phyloP scores from a whole-genome alignment of 2,888 invertebrate species.

The Sipha maydis region DNA sequence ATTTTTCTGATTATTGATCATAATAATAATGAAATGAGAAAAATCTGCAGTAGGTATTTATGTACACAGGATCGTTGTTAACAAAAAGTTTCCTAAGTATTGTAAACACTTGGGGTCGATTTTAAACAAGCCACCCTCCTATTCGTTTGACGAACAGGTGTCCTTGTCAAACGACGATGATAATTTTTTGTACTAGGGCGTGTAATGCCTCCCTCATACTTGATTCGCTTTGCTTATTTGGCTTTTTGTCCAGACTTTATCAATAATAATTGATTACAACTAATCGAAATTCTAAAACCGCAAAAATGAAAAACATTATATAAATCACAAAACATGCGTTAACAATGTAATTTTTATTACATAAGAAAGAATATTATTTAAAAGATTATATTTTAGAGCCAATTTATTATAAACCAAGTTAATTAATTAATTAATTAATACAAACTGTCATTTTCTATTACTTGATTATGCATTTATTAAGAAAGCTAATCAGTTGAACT shows the following conservation, averaged over 20 bases:
- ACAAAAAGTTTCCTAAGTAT: constrained; percentile 4
- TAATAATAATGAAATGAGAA: no score
- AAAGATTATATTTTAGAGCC: background rate
- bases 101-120: constrained; percentile 5
- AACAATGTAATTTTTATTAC: background rate
- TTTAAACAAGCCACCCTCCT: constrained; percentile 19
- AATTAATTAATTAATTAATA: background rate
- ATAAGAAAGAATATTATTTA: no score
- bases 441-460: background rate
- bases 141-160: constrained; percentile 47
- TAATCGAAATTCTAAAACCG: constrained; percentile 41
- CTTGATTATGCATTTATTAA: no score
- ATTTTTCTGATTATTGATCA: no score
- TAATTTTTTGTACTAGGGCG: constrained; percentile 34
- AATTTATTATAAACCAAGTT: background rate
- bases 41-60: background rate
- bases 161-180: constrained; percentile 32
- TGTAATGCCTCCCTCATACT: constrained; percentile 18
- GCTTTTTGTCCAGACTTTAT: constrained; percentile 36
- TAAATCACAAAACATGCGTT: background rate
- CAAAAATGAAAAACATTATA: constrained; percentile 29
- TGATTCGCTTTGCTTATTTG: constrained; percentile 31
- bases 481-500: background rate
- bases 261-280: constrained; percentile 46
- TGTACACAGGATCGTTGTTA: background rate